Evolutionary conservation across 2,113 vertebrate species (phyloP), one percentile per base, ranked within the genome.

Genomic region (Elgaria multicarinata): DNA sequence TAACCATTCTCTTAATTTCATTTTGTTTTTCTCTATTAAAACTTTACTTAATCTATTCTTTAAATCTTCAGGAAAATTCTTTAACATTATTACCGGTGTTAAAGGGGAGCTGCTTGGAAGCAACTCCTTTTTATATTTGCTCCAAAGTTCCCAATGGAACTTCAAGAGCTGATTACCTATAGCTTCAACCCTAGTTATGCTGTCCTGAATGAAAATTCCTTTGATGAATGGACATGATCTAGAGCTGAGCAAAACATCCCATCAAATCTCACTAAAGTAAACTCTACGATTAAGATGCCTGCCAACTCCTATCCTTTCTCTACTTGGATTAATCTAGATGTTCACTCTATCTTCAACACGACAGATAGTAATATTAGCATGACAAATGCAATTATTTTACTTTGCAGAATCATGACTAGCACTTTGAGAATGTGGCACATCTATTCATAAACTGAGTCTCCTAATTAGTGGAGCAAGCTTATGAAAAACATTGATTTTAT

Each of bases 401-500:
- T 24, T 2, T 31, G 0, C 42, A 74, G 6, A 83, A 81, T 50
- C 0, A 67, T 87, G 85, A 44, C 9, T 24, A 86, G 53, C 8
- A 86, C 0, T 0, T 81, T 42, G 9, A 3, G 22, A 53, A 0
- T 50, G 16, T 10, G 55, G 36, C 31, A 85, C 36, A 69, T 1
- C 58, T 80, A 79, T 90, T 84, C 20, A 42, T 42, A 74, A 90
- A 78, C 0, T 62, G 44, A 83, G 36, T 87, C 85, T 91, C 7
- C 16, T 89, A 33, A 1, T 26, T 92, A 81, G 67, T 66, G 31
- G 75, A 90, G 75, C 3, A 85, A 80, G 1, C 0, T 62, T 46
- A 50, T 89, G 20, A 81, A 87, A 87, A 91, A 89, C 42, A 83
- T 1, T 85, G 36, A 79, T 75, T 89, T 85, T 64, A 22, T 62